Evolutionary conservation across 2,113 vertebrate species (phyloP).

Genomic region (Chamaetylas fuelleborni): DNA sequence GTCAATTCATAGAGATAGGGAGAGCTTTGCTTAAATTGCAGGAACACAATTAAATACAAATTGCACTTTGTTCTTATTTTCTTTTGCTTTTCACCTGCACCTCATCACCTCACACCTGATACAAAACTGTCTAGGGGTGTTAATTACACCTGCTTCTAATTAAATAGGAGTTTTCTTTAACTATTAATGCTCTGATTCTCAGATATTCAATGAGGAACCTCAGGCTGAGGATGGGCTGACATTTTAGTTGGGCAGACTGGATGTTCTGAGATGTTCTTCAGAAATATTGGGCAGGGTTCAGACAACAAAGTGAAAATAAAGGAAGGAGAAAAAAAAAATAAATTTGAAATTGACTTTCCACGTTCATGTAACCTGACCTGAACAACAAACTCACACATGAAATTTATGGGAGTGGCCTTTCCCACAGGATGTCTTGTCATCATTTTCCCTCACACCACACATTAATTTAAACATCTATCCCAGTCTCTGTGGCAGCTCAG

Average conservation of each 20-base stretch:
- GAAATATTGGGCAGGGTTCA: background rate
- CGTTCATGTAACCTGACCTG: background rate
- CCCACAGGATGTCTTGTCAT: background rate
- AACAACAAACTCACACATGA: background rate
- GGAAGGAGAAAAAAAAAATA: background rate
- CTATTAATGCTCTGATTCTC: background rate
- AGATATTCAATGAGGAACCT: fast-evolving
- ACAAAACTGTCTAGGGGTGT: background rate
- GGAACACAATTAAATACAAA: background rate
- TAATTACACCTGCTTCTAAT: background rate
- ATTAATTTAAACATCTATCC: fast-evolving
- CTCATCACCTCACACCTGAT: background rate
- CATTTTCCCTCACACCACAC: background rate
- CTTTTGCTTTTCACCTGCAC: background rate
- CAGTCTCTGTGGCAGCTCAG: background rate
- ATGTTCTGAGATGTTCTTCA: background rate
- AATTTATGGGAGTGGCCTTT: background rate
- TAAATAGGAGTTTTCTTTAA: background rate
- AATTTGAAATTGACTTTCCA: background rate
- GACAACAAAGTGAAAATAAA: background rate
- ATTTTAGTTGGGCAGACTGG: fast-evolving
- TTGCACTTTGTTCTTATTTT: background rate
- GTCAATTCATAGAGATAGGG: fast-evolving
- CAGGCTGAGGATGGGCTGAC: background rate
- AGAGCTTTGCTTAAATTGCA: background rate